A percentile compares a stretch with the other conserved stretches of the same genome.
Conservation (phyloP, 2,888 invertebrate species). For the Drosophila kanekoi region DNA sequence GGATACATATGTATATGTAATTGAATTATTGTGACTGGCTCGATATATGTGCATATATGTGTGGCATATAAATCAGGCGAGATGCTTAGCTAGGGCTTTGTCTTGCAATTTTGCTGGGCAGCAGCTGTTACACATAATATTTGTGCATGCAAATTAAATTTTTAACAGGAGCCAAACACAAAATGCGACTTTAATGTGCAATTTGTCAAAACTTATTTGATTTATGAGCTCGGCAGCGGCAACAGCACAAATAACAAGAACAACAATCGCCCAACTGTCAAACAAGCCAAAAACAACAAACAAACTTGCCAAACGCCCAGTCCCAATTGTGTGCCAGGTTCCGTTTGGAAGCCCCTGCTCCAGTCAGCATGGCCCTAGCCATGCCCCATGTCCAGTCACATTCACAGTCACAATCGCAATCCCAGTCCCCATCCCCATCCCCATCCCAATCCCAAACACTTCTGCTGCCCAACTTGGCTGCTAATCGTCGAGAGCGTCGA, state of each 20-base stretch:
- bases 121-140: slow-evolving; percentile 33
- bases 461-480: slow-evolving; percentile 21
- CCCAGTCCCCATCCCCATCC: background rate
- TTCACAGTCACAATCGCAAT: background rate
- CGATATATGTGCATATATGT: slow-evolving; percentile 1
- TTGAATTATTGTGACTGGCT: slow-evolving; percentile 8
- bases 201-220: slow-evolving; percentile 78
- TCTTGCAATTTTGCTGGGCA: slow-evolving; percentile 25
- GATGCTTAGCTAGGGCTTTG: slow-evolving; percentile 1
- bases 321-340: slow-evolving; percentile 18
- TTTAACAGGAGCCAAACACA: slow-evolving; percentile 34
- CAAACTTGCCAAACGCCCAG: slow-evolving; percentile 25
- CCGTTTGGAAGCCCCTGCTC: slow-evolving; percentile 2
- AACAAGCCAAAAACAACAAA: slow-evolving; percentile 40
- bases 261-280: slow-evolving; percentile 40
- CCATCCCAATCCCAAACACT: background rate
- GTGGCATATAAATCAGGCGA: slow-evolving; percentile 2
- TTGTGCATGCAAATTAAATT: slow-evolving; percentile 47
- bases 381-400: background rate
- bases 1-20: background rate
- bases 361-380: background rate
- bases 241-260: slow-evolving; percentile 25
- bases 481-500: slow-evolving; percentile 48
- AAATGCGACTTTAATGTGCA: slow-evolving; percentile 70
- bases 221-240: slow-evolving; percentile 57